Conservation (phyloP, 1,140 invertebrate genomes). For the Cheumatopsyche charites region DNA sequence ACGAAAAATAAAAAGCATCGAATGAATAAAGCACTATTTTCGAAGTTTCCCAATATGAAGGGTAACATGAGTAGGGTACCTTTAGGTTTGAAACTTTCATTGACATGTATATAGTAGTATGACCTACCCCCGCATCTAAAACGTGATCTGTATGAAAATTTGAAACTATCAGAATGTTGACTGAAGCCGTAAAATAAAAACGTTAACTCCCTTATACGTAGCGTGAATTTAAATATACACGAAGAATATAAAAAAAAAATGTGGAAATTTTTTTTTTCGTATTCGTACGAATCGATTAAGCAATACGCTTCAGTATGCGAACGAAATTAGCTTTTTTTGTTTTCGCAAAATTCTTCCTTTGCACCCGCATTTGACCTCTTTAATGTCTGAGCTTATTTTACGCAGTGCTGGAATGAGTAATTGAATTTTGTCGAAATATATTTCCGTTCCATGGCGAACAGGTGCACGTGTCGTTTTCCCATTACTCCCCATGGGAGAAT, state of each 20-base stretch:
- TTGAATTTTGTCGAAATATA: constrained; percentile 20
- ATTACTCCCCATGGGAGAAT: constrained; percentile 5
- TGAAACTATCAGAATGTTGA: background rate
- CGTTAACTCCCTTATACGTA: background rate
- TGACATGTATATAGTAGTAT: constrained; percentile 23
- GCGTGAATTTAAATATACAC: too few relatives aligned
- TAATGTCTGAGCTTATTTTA: constrained; percentile 11
- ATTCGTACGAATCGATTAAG: too few relatives aligned
- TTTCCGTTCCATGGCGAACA: constrained; percentile 5
- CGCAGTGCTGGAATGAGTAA: constrained; percentile 12
- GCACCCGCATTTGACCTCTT: constrained; percentile 2
- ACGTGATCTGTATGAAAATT: constrained; percentile 25
- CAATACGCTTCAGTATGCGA: too few relatives aligned
- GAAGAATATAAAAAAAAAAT: too few relatives aligned
- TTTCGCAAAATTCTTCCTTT: background rate
- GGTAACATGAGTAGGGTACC: constrained; percentile 25
- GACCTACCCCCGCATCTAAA: constrained; percentile 7
- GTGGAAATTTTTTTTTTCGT: too few relatives aligned
- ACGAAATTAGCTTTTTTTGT: too few relatives aligned
- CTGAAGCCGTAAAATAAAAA: background rate
- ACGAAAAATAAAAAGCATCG: background rate
- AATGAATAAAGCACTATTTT: constrained; percentile 16
- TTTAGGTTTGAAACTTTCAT: constrained; percentile 15
- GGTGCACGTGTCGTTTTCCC: constrained; percentile 21
- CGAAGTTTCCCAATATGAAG: constrained; percentile 20